Evolutionary conservation across 2,888 invertebrate species (phyloP).

Genomic region (Alentia gelatinosa): DNA sequence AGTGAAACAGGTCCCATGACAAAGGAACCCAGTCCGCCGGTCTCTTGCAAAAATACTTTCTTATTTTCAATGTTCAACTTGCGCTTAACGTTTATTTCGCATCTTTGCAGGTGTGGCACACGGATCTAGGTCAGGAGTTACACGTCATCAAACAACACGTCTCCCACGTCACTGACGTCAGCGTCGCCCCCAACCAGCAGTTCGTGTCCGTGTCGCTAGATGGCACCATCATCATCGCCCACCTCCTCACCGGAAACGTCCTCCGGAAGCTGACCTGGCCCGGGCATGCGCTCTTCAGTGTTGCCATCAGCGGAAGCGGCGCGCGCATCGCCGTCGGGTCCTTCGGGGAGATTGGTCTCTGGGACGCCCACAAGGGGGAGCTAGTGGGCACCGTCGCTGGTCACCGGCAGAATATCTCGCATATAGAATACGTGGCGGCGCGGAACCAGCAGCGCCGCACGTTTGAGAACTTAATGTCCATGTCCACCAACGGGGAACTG

Average conservation of each 20-base stretch:
- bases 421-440: neutral
- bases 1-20: no score
- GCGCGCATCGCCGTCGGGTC: slow-evolving; percentile 18
- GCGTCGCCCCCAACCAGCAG: neutral
- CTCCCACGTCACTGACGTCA: slow-evolving; percentile 5
- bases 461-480: slow-evolving; percentile 37
- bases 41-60: no score
- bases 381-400: slow-evolving; percentile 7
- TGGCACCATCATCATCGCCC: slow-evolving; percentile 11
- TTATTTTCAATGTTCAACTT: no score
- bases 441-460: neutral
- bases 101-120: slow-evolving; percentile 42
- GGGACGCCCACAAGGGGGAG: neutral
- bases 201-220: neutral
- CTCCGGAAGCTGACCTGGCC: slow-evolving; percentile 3
- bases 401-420: slow-evolving; percentile 8
- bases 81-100: no score
- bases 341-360: slow-evolving; percentile 23
- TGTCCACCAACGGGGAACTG: slow-evolving; percentile 23
- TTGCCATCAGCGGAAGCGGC: neutral
- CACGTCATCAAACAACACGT: neutral
- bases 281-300: slow-evolving; percentile 7
- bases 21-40: no score
- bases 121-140: slow-evolving; percentile 13
- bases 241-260: slow-evolving; percentile 11